Evolutionary conservation across 2,797 vertebrate genomes (phyloP), one percentile per base, ranked within the genome.

Genomic region (Argya squamiceps): DNA sequence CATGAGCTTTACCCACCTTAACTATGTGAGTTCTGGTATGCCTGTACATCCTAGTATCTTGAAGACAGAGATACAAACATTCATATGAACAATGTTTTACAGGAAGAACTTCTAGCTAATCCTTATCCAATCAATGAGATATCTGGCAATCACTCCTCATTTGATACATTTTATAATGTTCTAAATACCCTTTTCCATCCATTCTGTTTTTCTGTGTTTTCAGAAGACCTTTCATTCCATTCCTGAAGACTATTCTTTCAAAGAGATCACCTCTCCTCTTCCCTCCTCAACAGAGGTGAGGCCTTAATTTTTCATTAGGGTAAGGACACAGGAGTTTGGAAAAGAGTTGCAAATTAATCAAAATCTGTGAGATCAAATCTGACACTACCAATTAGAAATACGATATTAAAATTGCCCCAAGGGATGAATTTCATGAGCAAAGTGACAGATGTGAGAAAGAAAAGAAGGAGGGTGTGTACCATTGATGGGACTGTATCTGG

Each of bases 301-400:
- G 27, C 43, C 62, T 63, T 71, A 67, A 80, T 75, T 88, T 26
- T 3, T 78, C n/a, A 46, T 50, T 47, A 79, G 36, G n/a, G 47
- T 36, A 73, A 83, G 55, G 63, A 41, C 37, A 74, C 6, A 53
- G 41, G n/a, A 88, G 14, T 88, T 91, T 80, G 49, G n/a, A 74
- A 77, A 83, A 92, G 62, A 83, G 46, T 34, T 89, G 39, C 17
- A 92, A 94, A 89, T 93, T 78, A 77, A 91, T 85, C 30, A 77
- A 84, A 92, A 93, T 64, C 71, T 76, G 15, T 84, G 75, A 91
- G 75, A 94, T 85, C 23, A 80, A 89, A 83, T 63, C 58, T 84
- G 87, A 94, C 69, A 69, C 43, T 84, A 75, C 20, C 36, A 88
- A 83, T 92, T 64, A 96, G 87, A 92, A 89, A 91, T 75, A 89